Base-by-base conservation (phyloP, 2,888 invertebrate species). In the Matsumyia berberina region DNA sequence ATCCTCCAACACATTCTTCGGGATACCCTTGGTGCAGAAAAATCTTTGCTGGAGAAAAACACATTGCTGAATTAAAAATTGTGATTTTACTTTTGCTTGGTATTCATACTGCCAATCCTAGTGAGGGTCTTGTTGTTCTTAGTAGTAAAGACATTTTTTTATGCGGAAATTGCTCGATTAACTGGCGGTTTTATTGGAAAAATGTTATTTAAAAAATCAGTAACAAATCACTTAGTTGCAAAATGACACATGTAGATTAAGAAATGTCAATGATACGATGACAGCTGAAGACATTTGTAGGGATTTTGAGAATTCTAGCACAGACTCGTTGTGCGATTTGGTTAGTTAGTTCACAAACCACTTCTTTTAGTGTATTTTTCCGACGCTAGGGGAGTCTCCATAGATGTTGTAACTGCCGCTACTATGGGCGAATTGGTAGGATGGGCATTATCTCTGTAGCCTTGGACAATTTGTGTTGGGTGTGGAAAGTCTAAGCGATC, bases 1-100 rank as follows among this genome's bases (percentile, higher is more conserved):
- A 8, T 93, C 90, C 86, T 93, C 93, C 24, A 96, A 88, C 0
- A 92, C 88, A 91, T 96, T 97, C 88, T 92, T 94, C 0, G 96
- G 96, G 70, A 96, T 93, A 83, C 94, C 93, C 7, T 90, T 90
- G 8, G 74, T 19, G 60, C 80, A 85, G 31, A 80, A 46, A 2
- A 80, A 80, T 39, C 80, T 69, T 70, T 80, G 74, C 74, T 80
- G 35, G 33, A 72, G 17, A 55, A 55, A 17, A 78, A 46, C 12
- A 44, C 1, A 15, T 9, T 31, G 31, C 37, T 62, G 44, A 55
- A 46, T 53, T 15, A 33, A 42, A 60, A 44, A 51, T 12, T 29
- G 3, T 5, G 7, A 35, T 12, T 12, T 29, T 19, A n/a, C 0
- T 5, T 11, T 17, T 9, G 3, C 17, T 15, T 8, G 6, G 6